These are phyloP conservation scores for Xestia xanthographa DNA, from an alignment of 2,888 invertebrate genomes.

Conservation along the genomic window DNA sequence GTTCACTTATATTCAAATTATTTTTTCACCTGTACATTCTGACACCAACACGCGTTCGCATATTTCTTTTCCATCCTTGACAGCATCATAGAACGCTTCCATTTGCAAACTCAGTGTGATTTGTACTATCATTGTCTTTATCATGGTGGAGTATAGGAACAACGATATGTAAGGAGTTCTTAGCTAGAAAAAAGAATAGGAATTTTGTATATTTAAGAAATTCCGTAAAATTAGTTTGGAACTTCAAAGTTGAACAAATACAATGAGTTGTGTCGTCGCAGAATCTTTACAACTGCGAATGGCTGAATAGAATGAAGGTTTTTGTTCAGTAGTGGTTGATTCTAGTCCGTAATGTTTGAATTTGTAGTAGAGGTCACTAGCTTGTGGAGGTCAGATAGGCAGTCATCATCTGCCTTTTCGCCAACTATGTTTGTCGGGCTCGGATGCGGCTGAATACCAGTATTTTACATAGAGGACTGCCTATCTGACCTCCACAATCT, in stretches of 20 bases:
- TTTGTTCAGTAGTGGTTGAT: no score
- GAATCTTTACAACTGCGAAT: no score
- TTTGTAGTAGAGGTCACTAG: no score
- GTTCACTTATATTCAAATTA: not conserved
- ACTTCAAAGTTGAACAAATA: no score
- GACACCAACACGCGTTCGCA: conserved; percentile 19
- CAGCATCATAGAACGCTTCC: conserved; percentile 28
- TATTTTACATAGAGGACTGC: no score
- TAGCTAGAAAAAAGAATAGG: not conserved
- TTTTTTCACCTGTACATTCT: conserved; percentile 26
- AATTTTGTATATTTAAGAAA: not conserved
- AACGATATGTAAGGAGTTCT: conserved; percentile 33
- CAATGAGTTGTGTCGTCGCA: no score
- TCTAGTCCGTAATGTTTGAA: no score
- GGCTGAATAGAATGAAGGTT: not conserved
- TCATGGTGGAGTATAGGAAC: conserved; percentile 28
- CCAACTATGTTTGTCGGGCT: no score
- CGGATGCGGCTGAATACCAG: no score
- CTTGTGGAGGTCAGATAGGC: not conserved
- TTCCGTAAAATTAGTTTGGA: no score
- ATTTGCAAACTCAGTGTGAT: conserved; percentile 17
- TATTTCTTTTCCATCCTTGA: conserved; percentile 1
- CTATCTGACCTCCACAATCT: no score
- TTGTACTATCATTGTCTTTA: conserved; percentile 34
- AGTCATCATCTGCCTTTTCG: not conserved